Conservation (phyloP, 2,797 vertebrate genomes). For the Spinus olivaceus region DNA sequence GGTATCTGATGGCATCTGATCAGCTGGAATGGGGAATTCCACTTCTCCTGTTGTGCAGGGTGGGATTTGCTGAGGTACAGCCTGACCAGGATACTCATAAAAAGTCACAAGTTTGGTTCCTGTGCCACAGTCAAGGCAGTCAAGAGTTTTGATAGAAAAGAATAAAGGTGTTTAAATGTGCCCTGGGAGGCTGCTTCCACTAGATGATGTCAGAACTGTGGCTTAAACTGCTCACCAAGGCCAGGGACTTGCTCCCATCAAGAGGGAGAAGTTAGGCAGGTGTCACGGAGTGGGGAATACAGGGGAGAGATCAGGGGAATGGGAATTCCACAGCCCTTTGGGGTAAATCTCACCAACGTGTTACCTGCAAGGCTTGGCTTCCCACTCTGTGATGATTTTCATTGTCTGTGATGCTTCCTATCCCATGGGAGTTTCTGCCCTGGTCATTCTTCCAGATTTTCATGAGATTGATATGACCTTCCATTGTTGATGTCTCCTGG, state of each 20-base stretch:
- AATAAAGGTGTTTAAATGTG: not conserved
- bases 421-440: not conserved
- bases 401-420: not conserved
- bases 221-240: not conserved
- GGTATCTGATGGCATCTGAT: not conserved
- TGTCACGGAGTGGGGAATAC: not conserved
- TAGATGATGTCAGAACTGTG: not conserved
- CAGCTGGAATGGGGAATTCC: not conserved
- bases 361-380: not conserved
- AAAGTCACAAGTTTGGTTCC: not conserved
- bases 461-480: not conserved
- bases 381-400: not conserved
- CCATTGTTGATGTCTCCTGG: not conserved
- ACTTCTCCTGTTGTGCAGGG: fast-evolving
- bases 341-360: fast-evolving
- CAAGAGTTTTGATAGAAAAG: not conserved
- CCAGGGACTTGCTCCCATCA: not conserved
- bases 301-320: fast-evolving
- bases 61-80: not conserved
- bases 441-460: not conserved
- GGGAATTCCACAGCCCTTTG: not conserved
- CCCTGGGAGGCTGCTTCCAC: fast-evolving
- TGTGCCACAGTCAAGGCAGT: not conserved
- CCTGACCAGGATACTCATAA: not conserved
- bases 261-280: not conserved